Evolutionary conservation across 2,888 invertebrate species (phyloP).

Genomic region (Mythimna albipuncta): DNA sequence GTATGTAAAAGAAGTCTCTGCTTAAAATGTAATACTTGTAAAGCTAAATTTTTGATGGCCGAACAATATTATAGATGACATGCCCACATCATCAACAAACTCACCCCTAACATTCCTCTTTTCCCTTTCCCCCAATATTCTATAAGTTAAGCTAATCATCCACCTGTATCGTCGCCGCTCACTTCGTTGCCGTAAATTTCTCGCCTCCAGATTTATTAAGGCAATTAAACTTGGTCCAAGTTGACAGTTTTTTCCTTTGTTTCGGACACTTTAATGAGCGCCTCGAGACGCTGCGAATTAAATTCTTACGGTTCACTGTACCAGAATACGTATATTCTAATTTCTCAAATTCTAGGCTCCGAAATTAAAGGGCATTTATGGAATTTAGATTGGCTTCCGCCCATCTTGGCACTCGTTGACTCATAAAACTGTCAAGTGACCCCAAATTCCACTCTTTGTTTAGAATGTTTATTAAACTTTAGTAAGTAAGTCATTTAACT

Average conservation of each 20-base stretch:
- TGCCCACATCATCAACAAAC: neutral
- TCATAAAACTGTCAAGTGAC: neutral
- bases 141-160: constrained; percentile 54
- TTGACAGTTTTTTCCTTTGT: constrained; percentile 88
- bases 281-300: constrained; percentile 75
- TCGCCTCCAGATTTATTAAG: constrained; percentile 86
- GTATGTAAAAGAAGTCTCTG: too few species aligned
- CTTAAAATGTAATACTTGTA: too few species aligned
- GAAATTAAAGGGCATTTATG: constrained; percentile 35
- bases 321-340: constrained; percentile 42
- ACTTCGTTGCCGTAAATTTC: constrained; percentile 69
- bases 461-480: neutral
- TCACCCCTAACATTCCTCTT: neutral
- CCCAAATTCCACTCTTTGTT: neutral
- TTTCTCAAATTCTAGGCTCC: constrained; percentile 25
- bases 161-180: constrained; percentile 61
- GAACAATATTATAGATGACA: neutral
- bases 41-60: too few species aligned
- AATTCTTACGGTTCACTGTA: constrained; percentile 65
- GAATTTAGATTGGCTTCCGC: constrained; percentile 27
- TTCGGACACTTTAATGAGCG: constrained; percentile 86
- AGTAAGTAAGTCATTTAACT: neutral
- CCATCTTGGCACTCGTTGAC: neutral
- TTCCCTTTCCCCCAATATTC: constrained; percentile 16
- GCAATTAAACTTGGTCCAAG: constrained; percentile 88